Base-by-base conservation (phyloP, 2,888 invertebrate genomes). In the Cryptophagus acutangulus region DNA sequence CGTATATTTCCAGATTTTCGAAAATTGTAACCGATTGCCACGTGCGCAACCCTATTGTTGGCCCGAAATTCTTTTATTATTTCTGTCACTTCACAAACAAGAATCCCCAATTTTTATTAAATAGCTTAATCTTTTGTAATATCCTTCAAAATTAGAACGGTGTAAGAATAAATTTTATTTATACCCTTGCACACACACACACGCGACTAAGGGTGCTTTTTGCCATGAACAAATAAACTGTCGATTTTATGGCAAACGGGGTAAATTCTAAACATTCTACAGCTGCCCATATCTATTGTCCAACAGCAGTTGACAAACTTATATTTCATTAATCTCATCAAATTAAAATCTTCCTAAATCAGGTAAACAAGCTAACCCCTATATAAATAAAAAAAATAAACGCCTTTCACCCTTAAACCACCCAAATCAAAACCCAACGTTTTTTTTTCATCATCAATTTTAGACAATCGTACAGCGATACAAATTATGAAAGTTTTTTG, bases 141-240 rank as follows among this genome's bases (percentile, higher is more conserved):
- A 51, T 55, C 52, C 50, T 49, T 54, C n/a, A 55, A 51, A 45
- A 52, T 49, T n/a, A n/a, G n/a, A n/a, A n/a, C n/a, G n/a, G n/a
- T n/a, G n/a, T n/a, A n/a, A 54, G 43, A 48, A 58, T 55, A 58
- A 57, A 57, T 56, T 56, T 55, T 53, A 53, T 57, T 54, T 45
- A n/a, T 43, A 30, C 47, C 46, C 41, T 43, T 25, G 40, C 42
- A 35, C n/a, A n/a, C n/a, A n/a, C n/a, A n/a, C n/a, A n/a, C n/a
- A n/a, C 38, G 25, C 30, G 35, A 40, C 41, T 49, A 44, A 42
- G 58, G 55, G 58, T 54, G 54, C 52, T 50, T 52, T 52, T 54
- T 55, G 43, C 54, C 54, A 59, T 55, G 55, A 55, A 57, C 57
- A 54, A 57, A 58, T 52, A 55, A 57, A 58, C 56, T 57, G 55